Conservation (phyloP, 2,113 vertebrate genomes). For the Hymenochirus boettgeri region DNA sequence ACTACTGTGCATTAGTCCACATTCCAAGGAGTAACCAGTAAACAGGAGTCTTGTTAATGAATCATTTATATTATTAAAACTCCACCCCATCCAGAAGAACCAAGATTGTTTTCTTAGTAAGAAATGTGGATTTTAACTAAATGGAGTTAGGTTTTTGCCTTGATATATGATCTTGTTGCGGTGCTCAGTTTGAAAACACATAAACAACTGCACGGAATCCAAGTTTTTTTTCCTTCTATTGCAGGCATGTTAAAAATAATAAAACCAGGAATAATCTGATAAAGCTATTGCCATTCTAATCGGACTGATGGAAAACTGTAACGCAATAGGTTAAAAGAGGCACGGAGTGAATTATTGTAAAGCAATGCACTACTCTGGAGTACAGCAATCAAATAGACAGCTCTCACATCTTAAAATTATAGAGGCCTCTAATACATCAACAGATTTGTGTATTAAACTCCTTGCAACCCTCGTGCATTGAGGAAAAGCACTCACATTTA, state of each 20-base stretch:
- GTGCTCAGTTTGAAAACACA: not conserved
- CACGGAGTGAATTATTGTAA: conserved; percentile 62
- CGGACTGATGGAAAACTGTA: conserved; percentile 65
- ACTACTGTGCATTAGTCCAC: too few species aligned
- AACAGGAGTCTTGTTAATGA: too few species aligned
- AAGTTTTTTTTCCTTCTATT: conserved; percentile 45
- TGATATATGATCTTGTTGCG: too few species aligned
- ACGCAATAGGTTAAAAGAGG: conserved; percentile 57
- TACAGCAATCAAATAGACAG: conserved; percentile 73
- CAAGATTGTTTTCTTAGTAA: too few species aligned
- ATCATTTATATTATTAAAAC: too few species aligned
- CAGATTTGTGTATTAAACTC: conserved; percentile 52
- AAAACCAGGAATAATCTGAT: conserved; percentile 63
- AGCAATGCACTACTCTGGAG: conserved; percentile 67
- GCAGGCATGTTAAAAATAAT: conserved; percentile 46
- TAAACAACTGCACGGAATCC: not conserved
- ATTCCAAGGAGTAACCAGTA: too few species aligned
- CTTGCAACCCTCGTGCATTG: conserved; percentile 44
- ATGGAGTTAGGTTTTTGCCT: too few species aligned
- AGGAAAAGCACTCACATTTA: conserved; percentile 62
- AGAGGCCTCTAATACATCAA: conserved; percentile 64
- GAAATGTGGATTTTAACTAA: too few species aligned
- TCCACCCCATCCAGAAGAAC: too few species aligned
- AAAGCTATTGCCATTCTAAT: conserved; percentile 66
- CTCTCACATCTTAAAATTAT: conserved; percentile 67